Evolutionary conservation across 2,113 vertebrate genomes (phyloP).

Genomic region (Stictonetta naevosa): DNA sequence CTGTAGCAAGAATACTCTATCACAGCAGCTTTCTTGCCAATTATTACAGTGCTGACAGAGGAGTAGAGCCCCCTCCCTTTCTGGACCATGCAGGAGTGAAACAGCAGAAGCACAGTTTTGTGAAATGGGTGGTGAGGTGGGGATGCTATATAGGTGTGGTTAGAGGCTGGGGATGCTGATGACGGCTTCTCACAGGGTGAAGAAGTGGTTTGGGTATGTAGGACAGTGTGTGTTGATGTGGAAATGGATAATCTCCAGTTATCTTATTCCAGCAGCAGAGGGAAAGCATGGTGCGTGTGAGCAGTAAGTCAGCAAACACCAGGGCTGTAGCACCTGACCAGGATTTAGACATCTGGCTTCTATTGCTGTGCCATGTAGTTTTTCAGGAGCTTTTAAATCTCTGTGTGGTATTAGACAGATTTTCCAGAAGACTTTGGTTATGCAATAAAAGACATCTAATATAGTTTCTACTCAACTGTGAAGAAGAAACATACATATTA

Average conservation of each 20-base stretch:
- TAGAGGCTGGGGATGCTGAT: not conserved
- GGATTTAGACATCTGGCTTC: not conserved
- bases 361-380: not conserved
- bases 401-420: not conserved
- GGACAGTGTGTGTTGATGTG: not conserved
- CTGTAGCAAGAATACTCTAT: not conserved
- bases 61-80: not conserved
- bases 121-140: not conserved
- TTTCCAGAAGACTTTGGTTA: constrained; percentile 47
- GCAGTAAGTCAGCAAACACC: not conserved
- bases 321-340: not conserved
- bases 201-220: not conserved
- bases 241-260: not conserved
- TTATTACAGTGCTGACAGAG: not conserved
- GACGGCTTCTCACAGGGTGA: not conserved
- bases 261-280: not conserved
- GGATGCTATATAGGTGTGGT: fast-evolving
- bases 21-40: not conserved
- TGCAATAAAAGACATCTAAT: constrained; percentile 28
- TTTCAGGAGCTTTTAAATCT: constrained; percentile 37
- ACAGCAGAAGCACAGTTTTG: not conserved
- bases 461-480: not conserved
- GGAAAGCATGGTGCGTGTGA: not conserved
- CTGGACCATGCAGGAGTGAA: not conserved
- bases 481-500: not conserved